phyloP scores from a whole-genome alignment of 2,113 vertebrate species.

The Synchiropus splendidus region DNA sequence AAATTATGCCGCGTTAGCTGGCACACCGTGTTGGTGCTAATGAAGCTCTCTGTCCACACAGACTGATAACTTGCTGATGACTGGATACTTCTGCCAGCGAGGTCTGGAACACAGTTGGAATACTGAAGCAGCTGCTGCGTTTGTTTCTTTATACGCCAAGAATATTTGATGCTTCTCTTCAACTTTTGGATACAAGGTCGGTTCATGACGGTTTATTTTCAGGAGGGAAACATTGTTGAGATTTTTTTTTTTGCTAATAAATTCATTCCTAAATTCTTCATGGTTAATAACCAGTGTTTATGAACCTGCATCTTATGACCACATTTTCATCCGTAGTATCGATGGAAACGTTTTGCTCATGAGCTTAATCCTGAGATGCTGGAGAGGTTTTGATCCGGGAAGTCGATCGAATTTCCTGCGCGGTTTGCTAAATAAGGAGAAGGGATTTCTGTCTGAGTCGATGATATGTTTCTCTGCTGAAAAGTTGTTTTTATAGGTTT shows the following conservation, averaged over 20 bases:
- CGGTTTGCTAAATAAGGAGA: neutral
- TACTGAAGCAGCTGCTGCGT: slow-evolving; percentile 37
- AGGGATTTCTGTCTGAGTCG: neutral
- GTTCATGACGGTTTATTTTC: too few relatives aligned
- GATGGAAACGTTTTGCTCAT: neutral
- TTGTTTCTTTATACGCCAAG: slow-evolving; percentile 2
- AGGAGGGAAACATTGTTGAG: too few relatives aligned
- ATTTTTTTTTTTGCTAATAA: too few relatives aligned
- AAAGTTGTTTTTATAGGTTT: too few relatives aligned
- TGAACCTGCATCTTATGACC: neutral
- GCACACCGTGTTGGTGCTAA: slow-evolving; percentile 49
- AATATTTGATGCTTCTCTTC: too few relatives aligned
- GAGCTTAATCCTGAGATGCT: neutral
- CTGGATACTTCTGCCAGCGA: slow-evolving; percentile 48
- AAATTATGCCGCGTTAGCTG: slow-evolving; percentile 61
- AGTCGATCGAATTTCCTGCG: neutral
- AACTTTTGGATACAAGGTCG: too few relatives aligned
- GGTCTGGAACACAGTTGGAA: slow-evolving; percentile 37
- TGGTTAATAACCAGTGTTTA: too few relatives aligned
- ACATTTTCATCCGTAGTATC: neutral
- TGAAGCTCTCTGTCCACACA: slow-evolving; percentile 58
- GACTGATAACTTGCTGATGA: slow-evolving; percentile 58
- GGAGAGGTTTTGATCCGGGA: neutral
- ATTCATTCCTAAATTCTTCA: too few relatives aligned
- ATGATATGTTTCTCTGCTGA: neutral